A percentile compares a stretch with the other conserved stretches of the same genome.
Conservation (phyloP, 2,797 vertebrate species). For the Gila robusta region DNA sequence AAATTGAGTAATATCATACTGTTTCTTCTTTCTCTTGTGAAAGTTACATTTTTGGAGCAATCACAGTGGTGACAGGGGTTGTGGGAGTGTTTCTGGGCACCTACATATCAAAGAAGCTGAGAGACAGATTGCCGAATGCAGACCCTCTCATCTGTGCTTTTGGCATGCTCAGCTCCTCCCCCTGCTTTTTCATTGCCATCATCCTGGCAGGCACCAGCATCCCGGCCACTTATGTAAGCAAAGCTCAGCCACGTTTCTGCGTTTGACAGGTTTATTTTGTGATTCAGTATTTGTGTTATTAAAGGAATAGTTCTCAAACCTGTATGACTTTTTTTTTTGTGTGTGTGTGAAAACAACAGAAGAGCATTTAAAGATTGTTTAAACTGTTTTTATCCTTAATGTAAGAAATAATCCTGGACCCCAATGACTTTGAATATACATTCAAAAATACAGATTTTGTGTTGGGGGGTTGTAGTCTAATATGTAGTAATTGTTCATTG, state of each 20-base stretch:
- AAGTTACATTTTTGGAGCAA: constrained; percentile 88
- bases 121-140: constrained; percentile 77
- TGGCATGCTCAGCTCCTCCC: constrained; percentile 83
- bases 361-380: neutral
- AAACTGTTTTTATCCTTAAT: neutral
- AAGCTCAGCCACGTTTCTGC: neutral
- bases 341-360: neutral
- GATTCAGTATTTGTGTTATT: neutral
- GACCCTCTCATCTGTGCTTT: constrained; percentile 90
- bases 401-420: neutral
- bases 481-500: too few species aligned
- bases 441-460: neutral
- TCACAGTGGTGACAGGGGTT: constrained; percentile 86
- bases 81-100: constrained; percentile 85
- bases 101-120: constrained; percentile 76
- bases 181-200: constrained; percentile 85
- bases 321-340: neutral
- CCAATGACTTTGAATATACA: neutral
- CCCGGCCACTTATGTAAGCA: constrained; percentile 84
- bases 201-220: constrained; percentile 81
- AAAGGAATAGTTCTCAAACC: neutral
- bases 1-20: neutral
- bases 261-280: neutral
- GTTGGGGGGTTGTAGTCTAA: too few species aligned
- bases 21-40: constrained; percentile 20